Percentiles rank a stretch among this genome's conserved stretches.
Conservation (phyloP, 2,888 invertebrate species). For the Rotaria magnacalcarata region DNA sequence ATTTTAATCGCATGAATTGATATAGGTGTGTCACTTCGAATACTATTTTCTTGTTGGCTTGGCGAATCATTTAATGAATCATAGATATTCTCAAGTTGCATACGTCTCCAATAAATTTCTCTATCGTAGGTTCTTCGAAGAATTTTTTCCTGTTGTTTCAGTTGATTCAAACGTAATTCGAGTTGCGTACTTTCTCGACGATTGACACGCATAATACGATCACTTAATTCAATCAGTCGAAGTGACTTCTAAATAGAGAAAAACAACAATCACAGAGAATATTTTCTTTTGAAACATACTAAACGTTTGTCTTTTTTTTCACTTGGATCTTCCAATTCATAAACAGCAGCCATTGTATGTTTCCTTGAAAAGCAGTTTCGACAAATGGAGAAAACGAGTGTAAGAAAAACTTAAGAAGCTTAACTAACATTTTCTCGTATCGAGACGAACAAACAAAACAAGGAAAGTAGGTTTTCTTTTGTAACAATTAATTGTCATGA, state of each 20-base stretch:
- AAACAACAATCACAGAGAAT: not conserved
- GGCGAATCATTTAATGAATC: not conserved
- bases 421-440: not conserved
- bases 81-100: not conserved
- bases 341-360: not conserved
- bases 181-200: not conserved
- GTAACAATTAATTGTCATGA: too few species aligned
- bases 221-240: not conserved
- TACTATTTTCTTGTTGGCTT: fast-evolving
- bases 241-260: not conserved
- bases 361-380: not conserved
- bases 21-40: not conserved
- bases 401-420: not conserved
- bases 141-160: not conserved
- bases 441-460: too few species aligned
- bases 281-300: not conserved
- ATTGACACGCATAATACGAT: not conserved
- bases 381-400: not conserved
- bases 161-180: not conserved
- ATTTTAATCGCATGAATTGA: not conserved
- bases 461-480: not conserved
- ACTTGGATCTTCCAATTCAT: not conserved
- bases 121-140: not conserved
- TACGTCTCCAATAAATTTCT: not conserved
- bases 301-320: not conserved